Base-by-base conservation (phyloP, 2,888 invertebrate species). In the Volucella inanis region DNA sequence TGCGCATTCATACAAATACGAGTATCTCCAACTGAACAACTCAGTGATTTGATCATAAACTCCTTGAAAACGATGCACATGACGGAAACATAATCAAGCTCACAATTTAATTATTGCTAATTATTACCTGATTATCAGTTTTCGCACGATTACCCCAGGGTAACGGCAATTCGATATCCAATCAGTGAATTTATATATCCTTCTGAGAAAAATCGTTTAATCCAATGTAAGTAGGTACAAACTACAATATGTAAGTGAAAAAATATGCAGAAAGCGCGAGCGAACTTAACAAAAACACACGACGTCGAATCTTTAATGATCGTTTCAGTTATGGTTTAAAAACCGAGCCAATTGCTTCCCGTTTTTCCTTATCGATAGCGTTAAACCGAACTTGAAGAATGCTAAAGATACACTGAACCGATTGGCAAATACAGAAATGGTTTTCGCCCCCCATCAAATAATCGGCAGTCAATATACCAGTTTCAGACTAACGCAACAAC, bases 401-500 rank as follows among this genome's bases (percentile, higher is more conserved):
- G 81, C 68, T 72, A 49, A 72, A 81, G 81, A 77, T 70, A 85
- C 76, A 85, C 85, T 85, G 76, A 80, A 72, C 57, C 64, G 84
- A 76, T 74, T 76, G 75, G 54, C 67, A 57, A 67, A 65, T 54
- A 76, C 61, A 54, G 61, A 80, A 84, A 76, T 65, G 18, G 75
- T 80, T 71, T 76, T 84, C 84, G 84, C 67, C 80, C 84, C 83
- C 80, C 80, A 67, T 84, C 80, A 62, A 75, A 84, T 80, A 74
- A 79, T 79, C 80, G 49, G 47, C 84, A 80, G 80, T 71, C 71
- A 84, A 80, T 84, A 84, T 84, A 84, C 84, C 84, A 84, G 84
- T 80, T 84, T 45, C 71, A 55, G 84, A 76, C 65, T 80, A 80
- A 75, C 79, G 65, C 62, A 75, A 14, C 75, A 61, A 76, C 61